Conservation (phyloP, 30 jellyfish, hydroid and myxozoan species). For the Chrysaora quinquecirrha region DNA sequence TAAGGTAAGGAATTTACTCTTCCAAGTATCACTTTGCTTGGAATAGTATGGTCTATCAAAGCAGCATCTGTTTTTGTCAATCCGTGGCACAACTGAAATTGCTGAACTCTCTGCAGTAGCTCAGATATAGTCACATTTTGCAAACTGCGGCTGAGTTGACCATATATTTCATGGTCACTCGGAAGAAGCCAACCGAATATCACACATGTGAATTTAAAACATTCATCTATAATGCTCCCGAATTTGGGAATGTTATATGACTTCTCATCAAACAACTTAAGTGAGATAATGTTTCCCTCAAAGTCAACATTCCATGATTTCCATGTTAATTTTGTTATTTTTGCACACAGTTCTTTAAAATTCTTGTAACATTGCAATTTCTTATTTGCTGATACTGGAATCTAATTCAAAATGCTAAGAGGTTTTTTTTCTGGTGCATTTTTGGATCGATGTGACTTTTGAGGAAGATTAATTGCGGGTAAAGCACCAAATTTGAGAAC, state of each 20-base stretch:
- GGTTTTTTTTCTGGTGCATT: neutral
- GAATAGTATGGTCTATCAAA: neutral
- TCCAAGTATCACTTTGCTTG: too few relatives aligned
- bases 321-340: neutral
- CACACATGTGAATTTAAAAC: too few relatives aligned
- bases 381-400: neutral
- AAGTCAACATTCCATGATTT: too few relatives aligned
- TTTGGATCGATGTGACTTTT: neutral
- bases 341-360: too few relatives aligned
- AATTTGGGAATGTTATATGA: neutral
- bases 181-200: too few relatives aligned
- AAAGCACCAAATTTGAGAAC: constrained; percentile 7
- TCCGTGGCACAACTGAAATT: too few relatives aligned
- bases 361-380: neutral
- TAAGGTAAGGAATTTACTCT: too few relatives aligned
- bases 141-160: neutral
- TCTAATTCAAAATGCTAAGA: too few relatives aligned
- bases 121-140: neutral
- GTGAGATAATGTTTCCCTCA: too few relatives aligned
- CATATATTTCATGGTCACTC: too few relatives aligned
- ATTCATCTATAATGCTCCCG: neutral
- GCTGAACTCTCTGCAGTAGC: neutral
- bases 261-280: neutral
- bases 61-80: neutral
- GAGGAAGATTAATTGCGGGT: neutral